Evolutionary conservation across 2,797 vertebrate genomes (phyloP).

Genomic region (Pampus argenteus): DNA sequence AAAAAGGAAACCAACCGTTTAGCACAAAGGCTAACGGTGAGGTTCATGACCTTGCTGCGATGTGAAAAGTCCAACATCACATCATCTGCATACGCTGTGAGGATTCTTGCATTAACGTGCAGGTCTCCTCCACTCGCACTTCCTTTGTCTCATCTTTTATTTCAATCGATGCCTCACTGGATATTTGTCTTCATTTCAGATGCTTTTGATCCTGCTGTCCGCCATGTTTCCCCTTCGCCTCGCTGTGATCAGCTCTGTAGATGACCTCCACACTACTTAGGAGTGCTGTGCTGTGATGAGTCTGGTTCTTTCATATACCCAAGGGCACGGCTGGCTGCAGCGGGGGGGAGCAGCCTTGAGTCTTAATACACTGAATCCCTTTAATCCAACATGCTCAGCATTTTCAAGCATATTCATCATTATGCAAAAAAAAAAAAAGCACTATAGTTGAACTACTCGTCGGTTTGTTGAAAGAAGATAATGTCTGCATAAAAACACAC

Average conservation of each 20-base stretch:
- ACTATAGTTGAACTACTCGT: constrained; percentile 13
- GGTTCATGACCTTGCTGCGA: constrained; percentile 17
- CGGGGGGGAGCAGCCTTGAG: constrained; percentile 41
- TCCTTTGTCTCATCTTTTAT: constrained; percentile 38
- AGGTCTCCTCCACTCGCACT: constrained; percentile 13
- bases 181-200: constrained; percentile 61
- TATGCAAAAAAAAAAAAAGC: constrained; percentile 35
- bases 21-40: constrained; percentile 4
- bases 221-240: constrained; percentile 23
- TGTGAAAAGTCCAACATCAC: constrained; percentile 1
- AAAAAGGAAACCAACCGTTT: not conserved
- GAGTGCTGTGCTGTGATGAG: constrained; percentile 54
- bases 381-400: constrained; percentile 52
- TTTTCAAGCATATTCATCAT: constrained; percentile 37
- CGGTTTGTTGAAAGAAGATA: constrained; percentile 33
- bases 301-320: constrained; percentile 45
- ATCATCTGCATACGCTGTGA: constrained; percentile 41
- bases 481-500: constrained; percentile 27
- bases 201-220: constrained; percentile 73
- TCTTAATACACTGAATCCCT: constrained; percentile 30
- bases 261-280: constrained; percentile 59
- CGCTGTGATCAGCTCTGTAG: constrained; percentile 50
- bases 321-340: constrained; percentile 16
- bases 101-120: constrained; percentile 29
- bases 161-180: constrained; percentile 43